Conservation (phyloP, 2,113 vertebrate species). For the Tachysurus fulvidraco region DNA sequence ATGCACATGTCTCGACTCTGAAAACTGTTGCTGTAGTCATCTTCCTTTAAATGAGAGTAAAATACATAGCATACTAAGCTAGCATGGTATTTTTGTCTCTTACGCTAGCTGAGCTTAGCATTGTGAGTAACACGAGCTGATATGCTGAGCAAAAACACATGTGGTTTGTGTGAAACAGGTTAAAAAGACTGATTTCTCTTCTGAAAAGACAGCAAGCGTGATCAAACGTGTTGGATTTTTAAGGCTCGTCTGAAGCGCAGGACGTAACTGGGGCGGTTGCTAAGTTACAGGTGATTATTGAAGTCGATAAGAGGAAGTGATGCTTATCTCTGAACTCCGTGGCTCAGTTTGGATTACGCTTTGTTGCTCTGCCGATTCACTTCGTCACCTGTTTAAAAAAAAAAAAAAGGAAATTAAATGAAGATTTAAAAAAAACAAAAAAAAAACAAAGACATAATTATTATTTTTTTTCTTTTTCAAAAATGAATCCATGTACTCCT, state of each 20-base stretch:
- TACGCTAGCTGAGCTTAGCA: not conserved
- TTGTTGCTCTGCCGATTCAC: not conserved
- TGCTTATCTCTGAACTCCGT: not conserved
- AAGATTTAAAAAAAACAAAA: not conserved
- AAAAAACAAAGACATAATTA: not conserved
- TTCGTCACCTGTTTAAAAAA: not conserved
- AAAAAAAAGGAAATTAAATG: not conserved
- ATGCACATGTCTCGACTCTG: not conserved
- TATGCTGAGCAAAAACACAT: not conserved
- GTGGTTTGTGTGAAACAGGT: not conserved
- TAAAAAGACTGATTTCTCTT: not conserved
- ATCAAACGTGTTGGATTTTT: not conserved
- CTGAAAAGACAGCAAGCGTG: not conserved
- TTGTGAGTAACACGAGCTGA: not conserved
- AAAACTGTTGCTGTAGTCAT: not conserved
- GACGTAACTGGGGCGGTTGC: not conserved
- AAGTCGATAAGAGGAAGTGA: not conserved
- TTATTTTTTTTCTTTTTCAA: not conserved
- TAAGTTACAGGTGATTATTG: conserved; percentile 2
- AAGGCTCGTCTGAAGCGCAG: not conserved
- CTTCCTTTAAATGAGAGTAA: not conserved
- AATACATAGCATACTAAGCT: not conserved
- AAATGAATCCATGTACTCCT: conserved; percentile 50
- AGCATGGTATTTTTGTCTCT: not conserved
- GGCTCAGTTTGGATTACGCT: not conserved